Evolutionary conservation across 2,113 vertebrate genomes (phyloP), one percentile per base, ranked within the genome.

Genomic region (Dicerorhinus sumatrensis): DNA sequence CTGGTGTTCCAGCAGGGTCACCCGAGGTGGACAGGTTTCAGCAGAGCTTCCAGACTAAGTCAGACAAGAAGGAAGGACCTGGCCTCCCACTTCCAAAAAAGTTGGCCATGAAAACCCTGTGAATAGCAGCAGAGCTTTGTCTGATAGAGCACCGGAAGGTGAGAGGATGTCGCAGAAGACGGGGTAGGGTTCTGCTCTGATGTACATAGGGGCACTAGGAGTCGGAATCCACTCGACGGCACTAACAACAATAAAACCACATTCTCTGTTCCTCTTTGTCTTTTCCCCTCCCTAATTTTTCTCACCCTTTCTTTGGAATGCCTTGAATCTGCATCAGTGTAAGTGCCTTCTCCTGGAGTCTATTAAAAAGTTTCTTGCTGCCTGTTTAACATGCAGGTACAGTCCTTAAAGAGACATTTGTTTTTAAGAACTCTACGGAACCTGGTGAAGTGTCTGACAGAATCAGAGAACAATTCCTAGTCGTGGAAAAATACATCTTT

Each of bases 351-450:
- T 97, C 29, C 29, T 95, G 54, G 62, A 75, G 69, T 89, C 62
- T 85, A 13, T 70, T 94, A 42, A 60, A 60, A 94, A 69, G 23
- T 90, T 93, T 96, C 56, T 95, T 92, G 42, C 65, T 88, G 51
- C 72, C 42, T 80, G 8, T 90, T 93, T 91, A 77, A 92, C 54
- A 23, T 56, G 11, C 21, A 81, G 70, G 72, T 33, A 70, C 1
- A 60, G 36, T 80, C 80, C 96, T 96, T 89, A 87, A 95, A 94
- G 79, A 97, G 39, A 75, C 46, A 56, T 92, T 93, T 94, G 65
- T 96, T 93, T 96, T 70, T 85, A 75, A 91, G 73, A 46, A 91
- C n/a, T 82, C 58, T 60, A 0, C 17, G 62, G 70, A 94, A 89
- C 46, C 56, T 54, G 42, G 77, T 75, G 69, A 89, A 39, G 8